A percentile compares a stretch with the other conserved stretches of the same genome.
Evolutionary conservation across 2,888 invertebrate genomes (phyloP).

Genomic region (Thera britannica): DNA sequence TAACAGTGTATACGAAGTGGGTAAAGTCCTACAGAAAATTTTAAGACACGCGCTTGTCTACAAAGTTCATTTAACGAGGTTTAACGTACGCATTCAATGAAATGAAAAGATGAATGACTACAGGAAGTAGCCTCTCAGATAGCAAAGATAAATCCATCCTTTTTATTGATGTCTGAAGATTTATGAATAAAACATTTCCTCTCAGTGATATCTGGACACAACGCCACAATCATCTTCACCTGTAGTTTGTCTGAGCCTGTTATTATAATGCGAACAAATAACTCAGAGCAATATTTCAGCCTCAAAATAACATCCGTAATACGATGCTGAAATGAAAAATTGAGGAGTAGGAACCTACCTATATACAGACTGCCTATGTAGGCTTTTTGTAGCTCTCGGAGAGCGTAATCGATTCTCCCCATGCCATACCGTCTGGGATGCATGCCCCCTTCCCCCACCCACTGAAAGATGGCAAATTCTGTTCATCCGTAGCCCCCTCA

Average conservation of each 20-base stretch:
- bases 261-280: slow-evolving; percentile 1
- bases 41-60: neutral
- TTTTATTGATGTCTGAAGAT: slow-evolving; percentile 4
- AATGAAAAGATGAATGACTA: slow-evolving; percentile 19
- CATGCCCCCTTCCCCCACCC: slow-evolving; percentile 43
- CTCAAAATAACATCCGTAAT: slow-evolving; percentile 7
- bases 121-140: slow-evolving; percentile 23
- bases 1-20: neutral
- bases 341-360: neutral
- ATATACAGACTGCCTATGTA: slow-evolving; percentile 12
- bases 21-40: neutral
- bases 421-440: slow-evolving; percentile 58
- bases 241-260: neutral
- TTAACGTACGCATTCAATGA: neutral
- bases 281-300: neutral
- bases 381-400: slow-evolving; percentile 23
- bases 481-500: slow-evolving; percentile 47
- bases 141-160: slow-evolving; percentile 17
- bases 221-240: neutral
- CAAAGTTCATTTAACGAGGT: neutral
- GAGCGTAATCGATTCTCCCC: slow-evolving; percentile 50
- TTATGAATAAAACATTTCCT: slow-evolving; percentile 13
- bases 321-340: slow-evolving; percentile 1
- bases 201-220: neutral
- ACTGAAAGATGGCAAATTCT: slow-evolving; percentile 50